Base-by-base conservation (phyloP, 2,113 vertebrate species). In the Hyaena hyaena region DNA sequence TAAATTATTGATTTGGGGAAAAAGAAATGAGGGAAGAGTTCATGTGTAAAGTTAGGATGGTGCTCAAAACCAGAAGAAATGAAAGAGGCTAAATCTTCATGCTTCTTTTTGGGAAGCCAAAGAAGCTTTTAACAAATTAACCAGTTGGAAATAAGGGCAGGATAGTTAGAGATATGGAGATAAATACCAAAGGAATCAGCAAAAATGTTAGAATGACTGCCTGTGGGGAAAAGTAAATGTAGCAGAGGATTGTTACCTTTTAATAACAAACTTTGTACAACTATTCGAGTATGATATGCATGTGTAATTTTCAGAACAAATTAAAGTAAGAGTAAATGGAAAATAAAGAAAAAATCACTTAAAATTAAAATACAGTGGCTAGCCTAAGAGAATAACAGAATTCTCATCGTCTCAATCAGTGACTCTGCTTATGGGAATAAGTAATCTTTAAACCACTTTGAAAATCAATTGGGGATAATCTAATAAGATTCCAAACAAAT, bases 71-170 rank as follows among this genome's bases (percentile, higher is more conserved):
- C 65, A 68, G 17, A 83, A 71, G 48, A 76, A 88, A 81, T 33
- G 2, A 74, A 71, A 43, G 19, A 73, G 19, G 28, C 17, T 73
- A 81, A 73, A 8, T 76, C 9, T 88, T 66, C 63, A 66, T 31
- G 48, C 50, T 26, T 66, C 65, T 61, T 31, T 45, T 11, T 71
- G 11, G 7, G 16, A 79, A 80, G 73, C 11, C 61, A 69, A 94
- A 94, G 28, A 88, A 93, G 84, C 21, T 61, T 61, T 84, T 89
- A 93, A 85, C 58, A 85, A 84, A 71, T 12, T 45, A 23, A n/a
- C 35, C 76, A 84, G 26, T 45, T 45, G 4, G 39, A 68, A 93
- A 96, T 31, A 82, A 3, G 48, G 24, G 21, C 19, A 77, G 24
- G 14, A 71, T 50, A 86, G 35, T 85, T 50, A 91, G 24, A 82